Percentiles rank a stretch among this genome's conserved stretches.
Evolutionary conservation across 1,140 invertebrate genomes (phyloP).

Genomic region (Meloidogyne chitwoodi): DNA sequence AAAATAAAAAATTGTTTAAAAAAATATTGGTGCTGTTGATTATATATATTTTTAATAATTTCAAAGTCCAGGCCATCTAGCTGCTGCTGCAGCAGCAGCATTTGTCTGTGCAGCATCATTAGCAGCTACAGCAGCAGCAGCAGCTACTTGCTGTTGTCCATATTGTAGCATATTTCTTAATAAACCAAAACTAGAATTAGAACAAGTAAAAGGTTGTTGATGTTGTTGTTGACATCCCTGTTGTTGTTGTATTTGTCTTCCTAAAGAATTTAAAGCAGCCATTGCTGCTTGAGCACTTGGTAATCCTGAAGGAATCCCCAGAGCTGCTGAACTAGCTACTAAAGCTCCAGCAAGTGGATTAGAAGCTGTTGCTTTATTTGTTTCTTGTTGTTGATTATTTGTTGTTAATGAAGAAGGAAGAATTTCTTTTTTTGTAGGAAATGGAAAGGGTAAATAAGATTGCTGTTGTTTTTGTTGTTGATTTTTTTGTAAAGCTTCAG

Average conservation of each 20-base stretch:
- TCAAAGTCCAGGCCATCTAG: slow-evolving; percentile 1
- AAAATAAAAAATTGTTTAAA: too few species aligned
- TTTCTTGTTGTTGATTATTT: not conserved
- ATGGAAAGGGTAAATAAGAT: not conserved
- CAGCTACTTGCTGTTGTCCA: slow-evolving; percentile 7
- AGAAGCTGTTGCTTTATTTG: not conserved
- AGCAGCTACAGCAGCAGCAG: slow-evolving; percentile 1
- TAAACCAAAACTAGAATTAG: not conserved
- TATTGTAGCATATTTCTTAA: slow-evolving; percentile 19
- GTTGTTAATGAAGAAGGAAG: not conserved
- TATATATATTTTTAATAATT: too few species aligned
- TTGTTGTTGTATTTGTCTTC: slow-evolving; percentile 14
- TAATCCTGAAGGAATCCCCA: not conserved
- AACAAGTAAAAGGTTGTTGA: not conserved
- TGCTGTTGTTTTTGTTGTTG: slow-evolving; percentile 20
- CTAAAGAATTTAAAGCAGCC: slow-evolving; percentile 12
- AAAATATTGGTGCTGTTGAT: too few species aligned
- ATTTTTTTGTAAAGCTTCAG: slow-evolving; percentile 43
- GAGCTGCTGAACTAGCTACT: not conserved
- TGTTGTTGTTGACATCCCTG: not conserved
- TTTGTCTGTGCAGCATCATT: not conserved
- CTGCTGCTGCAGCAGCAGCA: slow-evolving; percentile 6
- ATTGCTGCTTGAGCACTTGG: slow-evolving; percentile 5
- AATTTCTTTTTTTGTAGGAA: slow-evolving; percentile 8
- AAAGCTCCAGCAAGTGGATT: not conserved